Conservation (phyloP, 2,888 invertebrate genomes). For the Sphaerophoria taeniata region DNA sequence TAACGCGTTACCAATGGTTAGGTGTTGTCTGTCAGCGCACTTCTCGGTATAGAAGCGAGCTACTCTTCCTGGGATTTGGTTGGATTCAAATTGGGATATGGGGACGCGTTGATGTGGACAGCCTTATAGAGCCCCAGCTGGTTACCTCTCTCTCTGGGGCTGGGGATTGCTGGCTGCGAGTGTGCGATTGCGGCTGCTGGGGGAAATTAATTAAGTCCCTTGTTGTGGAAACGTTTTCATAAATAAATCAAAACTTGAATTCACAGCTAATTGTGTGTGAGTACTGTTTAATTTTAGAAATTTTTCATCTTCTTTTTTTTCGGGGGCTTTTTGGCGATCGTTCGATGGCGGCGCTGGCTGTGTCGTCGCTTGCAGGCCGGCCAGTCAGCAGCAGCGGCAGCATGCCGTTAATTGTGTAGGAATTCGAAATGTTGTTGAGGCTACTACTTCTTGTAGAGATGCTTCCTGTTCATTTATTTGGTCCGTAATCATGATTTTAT, state of each 20-base stretch:
- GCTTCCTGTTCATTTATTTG: slow-evolving; percentile 60
- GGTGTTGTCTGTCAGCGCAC: slow-evolving; percentile 68
- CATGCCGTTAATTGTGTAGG: slow-evolving; percentile 61
- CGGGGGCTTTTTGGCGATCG: slow-evolving; percentile 42
- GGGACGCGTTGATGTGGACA: slow-evolving; percentile 37
- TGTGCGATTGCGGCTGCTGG: slow-evolving; percentile 4
- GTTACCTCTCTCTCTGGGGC: slow-evolving; percentile 24
- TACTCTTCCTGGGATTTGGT: slow-evolving; percentile 32
- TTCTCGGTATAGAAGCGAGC: slow-evolving; percentile 37
- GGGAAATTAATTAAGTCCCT: slow-evolving; percentile 70
- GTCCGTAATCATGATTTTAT: slow-evolving; percentile 3
- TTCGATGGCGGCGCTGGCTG: neutral
- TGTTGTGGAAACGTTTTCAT: slow-evolving; percentile 60
- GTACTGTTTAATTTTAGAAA: slow-evolving; percentile 48
- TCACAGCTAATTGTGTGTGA: slow-evolving; percentile 66
- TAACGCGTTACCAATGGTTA: slow-evolving; percentile 69
- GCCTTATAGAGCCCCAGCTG: slow-evolving; percentile 54
- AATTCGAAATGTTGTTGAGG: slow-evolving; percentile 58
- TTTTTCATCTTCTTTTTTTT: neutral
- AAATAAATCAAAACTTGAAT: slow-evolving; percentile 71
- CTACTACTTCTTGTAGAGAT: slow-evolving; percentile 16
- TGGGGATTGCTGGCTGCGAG: no score
- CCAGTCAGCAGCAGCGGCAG: neutral
- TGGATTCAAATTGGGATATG: neutral
- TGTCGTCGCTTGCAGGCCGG: neutral